Evolutionary conservation across 2,797 vertebrate genomes (phyloP), one percentile per base, ranked within the genome.

Genomic region (Xenentodon cancila): DNA sequence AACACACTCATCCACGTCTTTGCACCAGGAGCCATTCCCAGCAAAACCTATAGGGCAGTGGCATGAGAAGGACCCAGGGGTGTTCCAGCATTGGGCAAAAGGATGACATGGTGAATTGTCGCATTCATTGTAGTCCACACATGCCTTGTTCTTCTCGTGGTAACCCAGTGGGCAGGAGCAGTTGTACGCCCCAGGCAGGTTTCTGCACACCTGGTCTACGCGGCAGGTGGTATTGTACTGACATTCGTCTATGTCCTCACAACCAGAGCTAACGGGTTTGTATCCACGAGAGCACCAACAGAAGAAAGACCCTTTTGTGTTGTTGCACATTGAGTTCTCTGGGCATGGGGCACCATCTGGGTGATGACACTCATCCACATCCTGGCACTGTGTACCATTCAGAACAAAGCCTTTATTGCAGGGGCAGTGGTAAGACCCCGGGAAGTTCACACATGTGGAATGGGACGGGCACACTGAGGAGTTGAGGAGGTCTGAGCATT

Each of bases 71-170:
- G 93, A 93, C 9, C 94, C 94, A 0, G 78, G 81, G 12, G 58
- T 87, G 84, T 95, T 94, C 88, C 90, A 92, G 73, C 95, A 95
- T 20, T 42, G 64, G 5, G 94, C 93, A 7, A 82, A 42, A 0
- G 71, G 59, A 59, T 93, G 88, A 73, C 94, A 95, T 1, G 72
- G 79, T 2, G 64, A 65, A 53, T 60, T 70, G 4, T 78, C 66
- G 51, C 95, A 95, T 84, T 95, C 94, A 27, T 95, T 47, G 0
- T 68, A 90, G 72, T 95, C 94, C 0, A 88, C 58, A 47, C 95
- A 95, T 0, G 51, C 66, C 21, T 75, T 60, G 1, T 70, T 71
- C 56, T 90, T 71, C 69, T 93, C 89, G 0, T 82, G 80, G 59
- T 86, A 92, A 20, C 95, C 94, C 20, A 5, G 7, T 1, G 45